These are phyloP conservation scores for Hecatera dysodea DNA, from an alignment of 2,888 invertebrate genomes.

Conservation along the genomic window DNA sequence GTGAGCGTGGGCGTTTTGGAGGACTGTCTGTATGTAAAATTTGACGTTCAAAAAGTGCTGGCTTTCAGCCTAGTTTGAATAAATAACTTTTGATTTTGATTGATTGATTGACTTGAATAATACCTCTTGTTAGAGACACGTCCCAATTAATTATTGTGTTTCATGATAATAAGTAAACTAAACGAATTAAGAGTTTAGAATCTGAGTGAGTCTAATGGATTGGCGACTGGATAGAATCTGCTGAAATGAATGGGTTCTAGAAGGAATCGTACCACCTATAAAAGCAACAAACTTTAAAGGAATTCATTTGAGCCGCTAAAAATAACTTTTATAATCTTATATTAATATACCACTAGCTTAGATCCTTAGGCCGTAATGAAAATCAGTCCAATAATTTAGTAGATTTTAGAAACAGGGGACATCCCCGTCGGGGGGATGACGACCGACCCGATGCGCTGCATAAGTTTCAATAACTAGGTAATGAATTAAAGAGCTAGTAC, in stretches of 20 bases:
- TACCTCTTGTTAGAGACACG: background rate
- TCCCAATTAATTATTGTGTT: constrained; percentile 3
- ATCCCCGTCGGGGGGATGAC: constrained; percentile 3
- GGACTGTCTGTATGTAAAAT: no score
- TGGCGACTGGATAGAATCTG: constrained; percentile 6
- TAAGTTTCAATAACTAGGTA: constrained; percentile 32
- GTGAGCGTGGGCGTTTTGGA: no score
- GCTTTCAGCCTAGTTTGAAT: no score
- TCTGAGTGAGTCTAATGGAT: constrained; percentile 24
- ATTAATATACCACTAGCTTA: no score
- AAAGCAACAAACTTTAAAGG: background rate
- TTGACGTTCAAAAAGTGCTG: no score
- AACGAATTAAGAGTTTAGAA: constrained; percentile 18
- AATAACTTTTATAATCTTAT: background rate
- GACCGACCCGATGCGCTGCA: constrained; percentile 21
- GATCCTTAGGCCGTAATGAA: background rate
- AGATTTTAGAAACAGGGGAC: constrained; percentile 11
- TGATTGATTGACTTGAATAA: no score
- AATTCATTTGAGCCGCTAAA: background rate
- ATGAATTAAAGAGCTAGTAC: constrained; percentile 39
- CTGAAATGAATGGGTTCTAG: constrained; percentile 8
- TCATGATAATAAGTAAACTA: constrained; percentile 3
- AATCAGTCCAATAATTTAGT: background rate
- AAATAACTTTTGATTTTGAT: no score
- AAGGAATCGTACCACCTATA: background rate